phyloP scores from a whole-genome alignment of 2,797 vertebrate genomes.

The Gadopsis marmoratus region DNA sequence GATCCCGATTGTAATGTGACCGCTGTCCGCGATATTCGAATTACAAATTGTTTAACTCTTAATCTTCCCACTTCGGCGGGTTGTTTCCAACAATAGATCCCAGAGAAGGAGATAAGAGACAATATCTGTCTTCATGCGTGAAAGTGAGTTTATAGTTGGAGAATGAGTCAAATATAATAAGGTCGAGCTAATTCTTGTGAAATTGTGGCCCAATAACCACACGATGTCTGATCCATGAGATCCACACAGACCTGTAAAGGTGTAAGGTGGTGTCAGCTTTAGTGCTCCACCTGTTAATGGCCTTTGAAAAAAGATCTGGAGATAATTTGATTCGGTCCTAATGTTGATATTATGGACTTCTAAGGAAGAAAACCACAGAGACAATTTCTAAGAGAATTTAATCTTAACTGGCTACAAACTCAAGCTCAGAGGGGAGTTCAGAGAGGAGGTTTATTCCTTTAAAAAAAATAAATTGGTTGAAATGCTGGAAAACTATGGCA shows the following conservation, averaged over 20 bases:
- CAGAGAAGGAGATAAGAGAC: not conserved
- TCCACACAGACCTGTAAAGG: not conserved
- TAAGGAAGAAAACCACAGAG: not conserved
- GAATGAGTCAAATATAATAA: not conserved
- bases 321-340: not conserved
- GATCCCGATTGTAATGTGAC: not conserved
- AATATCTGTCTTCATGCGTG: not conserved
- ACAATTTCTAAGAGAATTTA: not conserved
- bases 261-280: not conserved
- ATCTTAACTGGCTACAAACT: not conserved
- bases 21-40: not conserved
- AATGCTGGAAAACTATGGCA: not conserved
- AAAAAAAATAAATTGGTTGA: not conserved
- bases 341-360: not conserved
- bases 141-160: not conserved
- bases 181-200: not conserved
- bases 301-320: not conserved
- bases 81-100: conserved; percentile 15
- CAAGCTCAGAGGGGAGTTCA: not conserved
- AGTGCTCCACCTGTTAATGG: not conserved
- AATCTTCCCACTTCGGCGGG: not conserved
- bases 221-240: not conserved
- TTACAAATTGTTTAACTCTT: not conserved
- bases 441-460: not conserved
- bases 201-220: not conserved